These are phyloP conservation scores for Netelia inedita DNA, from an alignment of 2,888 invertebrate genomes.

Conservation along the genomic window DNA sequence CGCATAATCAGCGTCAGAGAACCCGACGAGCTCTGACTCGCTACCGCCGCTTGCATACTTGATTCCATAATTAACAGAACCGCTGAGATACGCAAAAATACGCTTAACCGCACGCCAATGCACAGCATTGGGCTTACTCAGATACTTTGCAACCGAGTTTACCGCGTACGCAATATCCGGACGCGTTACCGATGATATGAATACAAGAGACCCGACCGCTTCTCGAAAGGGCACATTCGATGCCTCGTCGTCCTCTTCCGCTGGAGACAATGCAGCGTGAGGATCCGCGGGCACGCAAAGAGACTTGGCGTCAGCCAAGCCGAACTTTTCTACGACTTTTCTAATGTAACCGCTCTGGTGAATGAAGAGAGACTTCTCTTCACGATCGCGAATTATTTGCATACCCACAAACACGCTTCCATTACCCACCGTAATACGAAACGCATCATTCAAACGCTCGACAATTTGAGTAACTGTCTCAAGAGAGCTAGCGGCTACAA, in stretches of 20 bases:
- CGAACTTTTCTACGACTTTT: not conserved
- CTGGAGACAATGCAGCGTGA: not conserved
- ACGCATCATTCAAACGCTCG: not conserved
- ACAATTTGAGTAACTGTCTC: not conserved
- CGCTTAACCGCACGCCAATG: slow-evolving; percentile 13
- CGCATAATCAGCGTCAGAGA: not conserved
- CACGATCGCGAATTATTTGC: slow-evolving; percentile 15
- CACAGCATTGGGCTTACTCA: not conserved
- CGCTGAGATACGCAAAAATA: not conserved
- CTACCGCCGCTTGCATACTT: not conserved
- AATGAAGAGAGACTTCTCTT: not conserved
- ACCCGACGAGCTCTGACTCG: not conserved
- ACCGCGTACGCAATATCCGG: slow-evolving; percentile 17
- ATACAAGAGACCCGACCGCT: slow-evolving; percentile 1
- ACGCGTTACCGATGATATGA: not conserved
- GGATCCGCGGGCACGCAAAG: not conserved
- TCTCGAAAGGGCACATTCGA: slow-evolving; percentile 53
- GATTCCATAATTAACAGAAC: not conserved
- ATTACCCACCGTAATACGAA: slow-evolving; percentile 6
- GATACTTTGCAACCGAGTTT: not conserved
- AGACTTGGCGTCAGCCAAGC: not conserved
- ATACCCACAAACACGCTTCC: slow-evolving; percentile 9
- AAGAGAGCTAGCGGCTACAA: slow-evolving; percentile 10
- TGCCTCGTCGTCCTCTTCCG: not conserved
- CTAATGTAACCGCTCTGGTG: slow-evolving; percentile 1